Conservation (phyloP, 2,888 invertebrate genomes). For the Prenolepis imparis region DNA sequence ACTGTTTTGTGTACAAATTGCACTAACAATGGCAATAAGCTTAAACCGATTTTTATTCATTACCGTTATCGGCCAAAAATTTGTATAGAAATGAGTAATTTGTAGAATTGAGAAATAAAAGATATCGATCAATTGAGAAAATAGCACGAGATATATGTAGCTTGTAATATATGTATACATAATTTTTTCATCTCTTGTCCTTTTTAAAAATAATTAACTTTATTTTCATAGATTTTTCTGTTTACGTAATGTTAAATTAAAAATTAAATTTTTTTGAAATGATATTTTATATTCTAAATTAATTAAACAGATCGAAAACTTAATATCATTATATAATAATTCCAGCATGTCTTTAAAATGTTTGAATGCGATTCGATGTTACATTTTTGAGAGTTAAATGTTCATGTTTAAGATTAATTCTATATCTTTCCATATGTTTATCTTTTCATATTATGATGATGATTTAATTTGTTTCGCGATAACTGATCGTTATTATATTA, state of each 20-base stretch:
- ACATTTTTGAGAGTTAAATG: not conserved
- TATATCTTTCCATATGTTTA: not conserved
- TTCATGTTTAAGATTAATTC: constrained; percentile 8
- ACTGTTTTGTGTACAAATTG: constrained; percentile 62
- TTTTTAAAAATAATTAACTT: not conserved
- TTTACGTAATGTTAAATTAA: not conserved
- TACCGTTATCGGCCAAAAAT: not conserved
- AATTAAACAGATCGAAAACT: not conserved
- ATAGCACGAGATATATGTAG: not conserved
- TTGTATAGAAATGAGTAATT: too few relatives aligned
- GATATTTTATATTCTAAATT: not conserved
- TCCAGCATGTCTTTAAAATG: not conserved
- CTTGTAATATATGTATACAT: not conserved
- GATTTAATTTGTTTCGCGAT: constrained; percentile 20
- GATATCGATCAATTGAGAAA: not conserved
- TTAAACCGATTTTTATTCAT: constrained; percentile 57
- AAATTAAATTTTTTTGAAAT: constrained; percentile 6
- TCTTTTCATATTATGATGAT: not conserved
- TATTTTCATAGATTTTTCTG: not conserved
- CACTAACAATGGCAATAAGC: constrained; percentile 42
- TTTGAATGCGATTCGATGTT: constrained; percentile 2
- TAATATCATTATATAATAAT: not conserved
- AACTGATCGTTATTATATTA: not conserved
- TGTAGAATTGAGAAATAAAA: constrained; percentile 14
- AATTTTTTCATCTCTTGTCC: not conserved